Percentiles rank a stretch among this genome's conserved stretches.
Evolutionary conservation across 1,140 invertebrate species (phyloP).

Genomic region (Heliconius congener): DNA sequence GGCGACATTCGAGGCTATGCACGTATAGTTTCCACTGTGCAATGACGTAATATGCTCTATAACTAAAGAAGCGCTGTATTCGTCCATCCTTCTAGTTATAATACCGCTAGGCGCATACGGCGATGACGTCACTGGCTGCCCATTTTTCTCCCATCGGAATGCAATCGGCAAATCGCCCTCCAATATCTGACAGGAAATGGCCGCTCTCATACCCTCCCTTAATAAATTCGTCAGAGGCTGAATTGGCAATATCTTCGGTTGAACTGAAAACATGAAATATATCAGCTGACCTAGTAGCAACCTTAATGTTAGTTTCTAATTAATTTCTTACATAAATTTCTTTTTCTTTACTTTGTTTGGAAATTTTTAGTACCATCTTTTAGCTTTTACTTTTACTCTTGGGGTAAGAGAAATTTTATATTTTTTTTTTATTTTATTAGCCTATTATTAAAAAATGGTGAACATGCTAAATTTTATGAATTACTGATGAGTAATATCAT

Average conservation of each 20-base stretch:
- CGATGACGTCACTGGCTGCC: slow-evolving; percentile 82
- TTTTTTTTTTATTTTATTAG: slow-evolving; percentile 60
- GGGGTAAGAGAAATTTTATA: slow-evolving; percentile 1
- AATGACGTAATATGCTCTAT: slow-evolving; percentile 92
- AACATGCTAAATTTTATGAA: slow-evolving; percentile 72
- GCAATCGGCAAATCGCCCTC: slow-evolving; percentile 96
- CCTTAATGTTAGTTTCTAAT: slow-evolving; percentile 21
- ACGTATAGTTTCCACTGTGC: slow-evolving; percentile 94
- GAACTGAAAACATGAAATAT: slow-evolving; percentile 83
- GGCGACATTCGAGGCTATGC: slow-evolving; percentile 92
- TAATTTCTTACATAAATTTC: slow-evolving; percentile 21
- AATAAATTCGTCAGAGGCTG: slow-evolving; percentile 90
- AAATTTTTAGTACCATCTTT: not conserved
- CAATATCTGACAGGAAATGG: slow-evolving; percentile 95
- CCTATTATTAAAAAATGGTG: slow-evolving; percentile 60
- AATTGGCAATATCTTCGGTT: slow-evolving; percentile 93
- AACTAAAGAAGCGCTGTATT: slow-evolving; percentile 93
- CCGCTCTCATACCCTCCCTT: slow-evolving; percentile 94
- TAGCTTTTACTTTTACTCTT: slow-evolving; percentile 1
- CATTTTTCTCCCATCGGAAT: slow-evolving; percentile 93
- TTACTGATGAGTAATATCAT: slow-evolving; percentile 67
- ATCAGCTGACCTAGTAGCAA: slow-evolving; percentile 11
- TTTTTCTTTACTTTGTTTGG: not conserved
- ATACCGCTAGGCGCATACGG: slow-evolving; percentile 81
- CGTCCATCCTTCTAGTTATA: slow-evolving; percentile 87